Base-by-base conservation (phyloP, 2,888 invertebrate species). In the Dryadula phaetusa region DNA sequence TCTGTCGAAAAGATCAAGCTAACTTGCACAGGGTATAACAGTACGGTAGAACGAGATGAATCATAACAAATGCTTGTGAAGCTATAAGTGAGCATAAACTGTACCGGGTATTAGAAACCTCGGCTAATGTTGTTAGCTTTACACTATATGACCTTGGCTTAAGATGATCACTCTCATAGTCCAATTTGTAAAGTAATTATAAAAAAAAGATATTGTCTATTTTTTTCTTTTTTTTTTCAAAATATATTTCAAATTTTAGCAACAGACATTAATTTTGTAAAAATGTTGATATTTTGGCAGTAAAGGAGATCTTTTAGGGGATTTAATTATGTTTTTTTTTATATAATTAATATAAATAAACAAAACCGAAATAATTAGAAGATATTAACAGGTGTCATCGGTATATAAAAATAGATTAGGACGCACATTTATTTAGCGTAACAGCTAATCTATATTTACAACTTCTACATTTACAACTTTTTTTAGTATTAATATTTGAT, bases 51-150 rank as follows among this genome's bases (percentile, higher is more conserved):
- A 32, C 40, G 47, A 32, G 63, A 60, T 66, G 63, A 70, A 70
- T 61, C 66, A 64, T 69, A 66, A 64, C 62, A 62, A 62, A 67
- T 66, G 64, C 67, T 64, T 42, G 54, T 22, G 40, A 40, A 56
- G 62, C 46, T 62, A 44, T 47, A 60, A 53, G n/a, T n/a, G n/a
- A n/a, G 25, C 53, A 52, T 54, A 52, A 66, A 53, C 44, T 44
- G 22, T 18, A 54, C 16, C 32, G 10, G 22, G 58, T 40, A 65
- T 65, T 66, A 62, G 66, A 66, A 66, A 66, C 66, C 66, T 62
- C 54, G 42, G 32, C 62, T 62, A 54, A 56, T 54, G 47, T 47
- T 22, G 32, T 62, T 62, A 67, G 28, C 28, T 18, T 62, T 42
- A 46, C 46, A 62, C 20, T 56, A 16, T 16, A 10, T 47, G 32